A percentile compares a stretch with the other conserved stretches of the same genome.
phyloP scores from a whole-genome alignment of 2,888 invertebrate genomes.

The Trachelus tabidus region DNA sequence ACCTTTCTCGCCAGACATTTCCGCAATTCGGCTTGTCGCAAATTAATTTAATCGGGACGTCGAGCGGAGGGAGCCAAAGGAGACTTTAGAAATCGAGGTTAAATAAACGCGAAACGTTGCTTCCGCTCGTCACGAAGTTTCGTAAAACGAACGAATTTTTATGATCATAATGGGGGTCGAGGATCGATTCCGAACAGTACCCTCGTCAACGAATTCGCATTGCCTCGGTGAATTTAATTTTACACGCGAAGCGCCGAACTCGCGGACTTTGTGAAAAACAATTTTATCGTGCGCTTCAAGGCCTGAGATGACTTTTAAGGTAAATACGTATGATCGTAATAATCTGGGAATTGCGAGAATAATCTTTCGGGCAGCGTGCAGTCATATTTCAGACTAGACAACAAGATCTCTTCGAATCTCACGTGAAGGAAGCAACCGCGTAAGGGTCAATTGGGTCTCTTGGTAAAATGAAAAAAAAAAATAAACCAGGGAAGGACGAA shows the following conservation, averaged over 20 bases:
- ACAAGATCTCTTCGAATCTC: not conserved
- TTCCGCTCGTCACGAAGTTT: not conserved
- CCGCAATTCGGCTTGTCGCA: not conserved
- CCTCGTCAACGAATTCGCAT: not conserved
- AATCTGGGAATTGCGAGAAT: not conserved
- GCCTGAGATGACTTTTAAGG: not conserved
- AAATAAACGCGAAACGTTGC: not conserved
- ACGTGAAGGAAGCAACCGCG: not conserved
- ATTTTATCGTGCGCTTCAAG: not conserved
- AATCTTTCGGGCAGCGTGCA: not conserved
- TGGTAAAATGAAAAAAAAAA: slow-evolving; percentile 12
- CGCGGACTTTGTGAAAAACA: not conserved
- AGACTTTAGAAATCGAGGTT: slow-evolving; percentile 1
- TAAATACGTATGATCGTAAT: not conserved
- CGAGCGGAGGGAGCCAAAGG: not conserved
- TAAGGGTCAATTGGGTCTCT: not conserved
- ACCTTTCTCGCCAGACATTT: slow-evolving; percentile 1
- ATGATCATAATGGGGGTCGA: not conserved
- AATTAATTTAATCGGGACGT: slow-evolving; percentile 15
- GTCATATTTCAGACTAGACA: not conserved
- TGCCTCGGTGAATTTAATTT: not conserved
- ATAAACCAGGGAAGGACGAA: slow-evolving; percentile 9
- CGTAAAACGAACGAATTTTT: not conserved
- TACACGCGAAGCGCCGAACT: not conserved
- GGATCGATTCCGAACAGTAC: not conserved